Evolutionary conservation across 2,888 invertebrate genomes (phyloP).

Genomic region (Eupeodes luniger): DNA sequence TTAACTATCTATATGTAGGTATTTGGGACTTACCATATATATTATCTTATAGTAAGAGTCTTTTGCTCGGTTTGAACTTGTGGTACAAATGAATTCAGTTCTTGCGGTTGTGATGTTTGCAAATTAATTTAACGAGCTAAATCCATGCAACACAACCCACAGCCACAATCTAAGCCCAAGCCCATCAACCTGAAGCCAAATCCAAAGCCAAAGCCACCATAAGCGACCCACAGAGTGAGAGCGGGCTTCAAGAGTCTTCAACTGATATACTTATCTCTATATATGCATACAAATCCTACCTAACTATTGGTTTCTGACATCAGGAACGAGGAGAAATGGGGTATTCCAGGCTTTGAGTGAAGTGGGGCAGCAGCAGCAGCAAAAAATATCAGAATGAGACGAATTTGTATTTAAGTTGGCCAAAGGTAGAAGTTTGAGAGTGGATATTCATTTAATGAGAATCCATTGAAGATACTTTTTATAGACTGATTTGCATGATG

Average conservation of each 20-base stretch:
- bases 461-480: conserved; percentile 53
- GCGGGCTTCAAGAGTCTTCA: background rate
- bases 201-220: background rate
- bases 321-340: background rate
- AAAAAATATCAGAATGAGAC: background rate
- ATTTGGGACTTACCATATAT: too few species aligned
- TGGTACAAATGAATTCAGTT: conserved; percentile 61
- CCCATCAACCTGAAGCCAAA: too few species aligned
- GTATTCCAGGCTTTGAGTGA: background rate
- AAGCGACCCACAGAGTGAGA: background rate
- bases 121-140: conserved; percentile 73
- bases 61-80: conserved; percentile 37
- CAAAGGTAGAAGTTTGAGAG: conserved; percentile 17
- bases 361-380: background rate
- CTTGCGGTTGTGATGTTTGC: conserved; percentile 65
- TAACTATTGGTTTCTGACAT: background rate
- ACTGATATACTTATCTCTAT: background rate
- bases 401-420: conserved; percentile 33
- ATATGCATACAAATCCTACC: background rate
- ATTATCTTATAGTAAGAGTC: background rate
- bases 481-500: conserved; percentile 64
- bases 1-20: too few species aligned
- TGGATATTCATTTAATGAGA: conserved; percentile 62
- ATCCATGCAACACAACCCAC: conserved; percentile 55
- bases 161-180: background rate